Percentiles rank a stretch among this genome's conserved stretches.
Evolutionary conservation across 2,888 invertebrate genomes (phyloP).

Genomic region (Yponomeuta evonymella): DNA sequence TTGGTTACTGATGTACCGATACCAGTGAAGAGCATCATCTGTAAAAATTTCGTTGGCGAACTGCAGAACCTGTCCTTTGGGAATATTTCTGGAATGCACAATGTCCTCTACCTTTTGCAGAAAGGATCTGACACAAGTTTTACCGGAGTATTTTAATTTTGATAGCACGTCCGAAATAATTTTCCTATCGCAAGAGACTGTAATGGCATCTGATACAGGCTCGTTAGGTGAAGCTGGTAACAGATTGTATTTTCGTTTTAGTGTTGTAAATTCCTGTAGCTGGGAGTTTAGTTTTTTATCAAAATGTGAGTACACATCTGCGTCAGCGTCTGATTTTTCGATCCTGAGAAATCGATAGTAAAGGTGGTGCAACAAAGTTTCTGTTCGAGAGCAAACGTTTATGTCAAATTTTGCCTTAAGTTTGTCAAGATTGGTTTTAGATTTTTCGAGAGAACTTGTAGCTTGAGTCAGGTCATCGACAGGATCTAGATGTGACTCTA

Average conservation of each 20-base stretch:
- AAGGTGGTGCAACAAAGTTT: slow-evolving; percentile 1
- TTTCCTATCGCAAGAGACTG: background rate
- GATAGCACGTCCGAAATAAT: slow-evolving; percentile 6
- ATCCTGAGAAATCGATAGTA: background rate
- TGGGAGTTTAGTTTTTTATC: background rate
- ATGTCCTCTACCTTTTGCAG: no score
- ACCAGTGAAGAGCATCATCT: no score
- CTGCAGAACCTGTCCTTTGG: no score
- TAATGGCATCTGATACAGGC: background rate
- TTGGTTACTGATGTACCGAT: no score
- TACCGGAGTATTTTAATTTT: background rate
- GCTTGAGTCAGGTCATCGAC: background rate
- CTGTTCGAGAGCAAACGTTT: background rate
- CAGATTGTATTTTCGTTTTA: no score
- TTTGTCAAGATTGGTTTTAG: background rate
- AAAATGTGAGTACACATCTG: background rate
- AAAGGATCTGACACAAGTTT: no score
- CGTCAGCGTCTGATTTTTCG: background rate
- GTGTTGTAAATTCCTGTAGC: no score
- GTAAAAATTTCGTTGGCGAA: no score
- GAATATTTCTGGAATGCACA: no score
- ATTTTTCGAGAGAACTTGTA: no score
- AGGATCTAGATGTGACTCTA: background rate
- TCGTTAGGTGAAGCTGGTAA: background rate
- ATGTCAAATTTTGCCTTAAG: background rate